Evolutionary conservation across 2,797 vertebrate genomes (phyloP).

Genomic region (Lacerta bilineata): DNA sequence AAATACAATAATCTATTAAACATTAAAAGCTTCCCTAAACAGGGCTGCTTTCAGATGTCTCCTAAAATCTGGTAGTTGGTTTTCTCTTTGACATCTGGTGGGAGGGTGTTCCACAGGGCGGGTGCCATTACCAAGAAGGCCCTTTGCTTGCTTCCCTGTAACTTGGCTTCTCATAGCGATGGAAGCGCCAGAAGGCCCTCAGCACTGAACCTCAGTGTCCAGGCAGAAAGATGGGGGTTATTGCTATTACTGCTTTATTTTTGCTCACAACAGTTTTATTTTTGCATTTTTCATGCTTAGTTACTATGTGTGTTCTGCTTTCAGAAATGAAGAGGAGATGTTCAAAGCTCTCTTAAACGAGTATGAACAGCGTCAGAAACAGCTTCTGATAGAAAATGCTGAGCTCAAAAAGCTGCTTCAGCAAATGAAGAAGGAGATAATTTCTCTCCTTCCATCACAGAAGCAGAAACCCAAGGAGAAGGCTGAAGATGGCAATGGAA

Average conservation of each 20-base stretch:
- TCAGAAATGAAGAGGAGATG: constrained; percentile 95
- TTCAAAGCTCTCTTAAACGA: constrained; percentile 91
- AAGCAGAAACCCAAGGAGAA: constrained; percentile 81
- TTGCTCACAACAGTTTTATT: neutral
- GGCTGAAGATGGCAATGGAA: constrained; percentile 84
- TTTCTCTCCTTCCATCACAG: constrained; percentile 89
- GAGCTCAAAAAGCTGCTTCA: constrained; percentile 97
- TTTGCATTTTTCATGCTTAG: constrained; percentile 22
- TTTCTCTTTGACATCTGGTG: no score
- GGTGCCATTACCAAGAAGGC: no score
- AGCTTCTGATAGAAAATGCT: constrained; percentile 91
- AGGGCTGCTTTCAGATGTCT: no score
- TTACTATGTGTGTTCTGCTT: constrained; percentile 67
- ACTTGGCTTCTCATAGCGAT: no score
- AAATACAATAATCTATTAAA: no score
- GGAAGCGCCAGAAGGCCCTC: no score
- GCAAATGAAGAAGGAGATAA: constrained; percentile 98
- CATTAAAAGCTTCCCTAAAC: no score
- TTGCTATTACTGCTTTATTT: neutral
- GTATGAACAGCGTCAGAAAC: constrained; percentile 91
- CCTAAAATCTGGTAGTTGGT: no score
- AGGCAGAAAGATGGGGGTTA: no score
- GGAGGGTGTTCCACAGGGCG: no score
- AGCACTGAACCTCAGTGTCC: no score
- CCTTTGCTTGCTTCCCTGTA: no score